Conservation (phyloP, 2,797 vertebrate genomes). For the Sebastiscus tertius region DNA sequence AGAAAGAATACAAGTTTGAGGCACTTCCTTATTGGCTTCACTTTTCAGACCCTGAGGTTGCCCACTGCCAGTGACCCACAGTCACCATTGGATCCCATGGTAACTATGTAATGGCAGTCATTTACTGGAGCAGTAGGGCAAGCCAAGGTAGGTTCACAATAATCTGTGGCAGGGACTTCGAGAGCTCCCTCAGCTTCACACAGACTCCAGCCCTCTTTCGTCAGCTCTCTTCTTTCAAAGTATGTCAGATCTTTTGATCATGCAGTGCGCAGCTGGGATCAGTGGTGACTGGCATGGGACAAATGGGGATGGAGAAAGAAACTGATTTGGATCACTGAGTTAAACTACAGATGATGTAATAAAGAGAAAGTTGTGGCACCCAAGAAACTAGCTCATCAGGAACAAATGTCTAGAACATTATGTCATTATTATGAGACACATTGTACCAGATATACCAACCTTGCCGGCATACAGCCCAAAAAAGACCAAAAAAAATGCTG, state of each 20-base stretch:
- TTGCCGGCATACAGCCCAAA: not conserved
- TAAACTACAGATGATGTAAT: not conserved
- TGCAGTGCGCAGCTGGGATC: not conserved
- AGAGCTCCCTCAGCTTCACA: not conserved
- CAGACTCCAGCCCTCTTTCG: not conserved
- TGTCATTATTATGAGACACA: not conserved
- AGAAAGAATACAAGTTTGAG: no score
- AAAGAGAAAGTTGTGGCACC: not conserved
- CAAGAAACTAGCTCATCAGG: not conserved
- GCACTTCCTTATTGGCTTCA: no score
- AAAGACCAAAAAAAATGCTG: not conserved
- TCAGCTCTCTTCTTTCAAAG: not conserved
- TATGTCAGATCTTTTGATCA: not conserved
- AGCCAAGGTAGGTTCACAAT: not conserved
- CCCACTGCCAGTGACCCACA: not conserved
- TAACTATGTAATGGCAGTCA: not conserved
- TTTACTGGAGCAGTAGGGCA: not conserved
- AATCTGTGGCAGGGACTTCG: not conserved
- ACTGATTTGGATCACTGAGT: not conserved
- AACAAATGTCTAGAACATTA: not conserved
- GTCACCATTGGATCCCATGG: not conserved
- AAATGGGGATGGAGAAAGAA: not conserved
- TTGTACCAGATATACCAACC: not conserved
- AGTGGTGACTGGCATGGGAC: not conserved
- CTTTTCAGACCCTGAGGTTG: no score